These are phyloP conservation scores for Silurus aristotelis DNA, from an alignment of 2,797 vertebrate species.

Conservation along the genomic window DNA sequence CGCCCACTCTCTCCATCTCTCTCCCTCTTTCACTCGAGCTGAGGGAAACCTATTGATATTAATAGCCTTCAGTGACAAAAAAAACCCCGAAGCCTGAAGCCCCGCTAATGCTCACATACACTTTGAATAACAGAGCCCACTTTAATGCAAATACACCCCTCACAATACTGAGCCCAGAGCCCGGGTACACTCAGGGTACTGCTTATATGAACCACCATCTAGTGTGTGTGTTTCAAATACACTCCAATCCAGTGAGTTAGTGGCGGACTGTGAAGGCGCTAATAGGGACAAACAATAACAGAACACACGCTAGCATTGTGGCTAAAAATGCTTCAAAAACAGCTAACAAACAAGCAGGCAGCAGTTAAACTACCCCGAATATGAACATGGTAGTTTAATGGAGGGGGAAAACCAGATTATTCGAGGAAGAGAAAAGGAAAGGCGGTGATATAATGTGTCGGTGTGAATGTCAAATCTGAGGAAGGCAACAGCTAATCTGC, in stretches of 20 bases:
- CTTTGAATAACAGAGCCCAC: constrained; percentile 1
- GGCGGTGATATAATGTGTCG: not conserved
- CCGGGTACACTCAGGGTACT: not conserved
- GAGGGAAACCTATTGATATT: constrained; percentile 34
- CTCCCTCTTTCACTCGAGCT: not conserved
- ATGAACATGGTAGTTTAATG: not conserved
- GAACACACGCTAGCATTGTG: constrained; percentile 19
- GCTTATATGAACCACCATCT: not conserved
- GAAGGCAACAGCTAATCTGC: not conserved
- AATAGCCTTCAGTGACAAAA: constrained; percentile 16
- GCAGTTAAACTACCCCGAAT: not conserved
- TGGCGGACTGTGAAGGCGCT: not conserved
- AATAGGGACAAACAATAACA: constrained; percentile 17
- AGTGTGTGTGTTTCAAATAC: not conserved
- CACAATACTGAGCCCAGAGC: not conserved
- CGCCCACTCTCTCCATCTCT: not conserved
- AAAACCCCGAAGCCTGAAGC: too few species aligned
- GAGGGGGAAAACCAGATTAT: not conserved
- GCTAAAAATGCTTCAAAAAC: constrained; percentile 18
- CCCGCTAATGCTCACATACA: constrained; percentile 20
- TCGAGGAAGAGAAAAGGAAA: not conserved
- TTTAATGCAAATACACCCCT: constrained; percentile 18
- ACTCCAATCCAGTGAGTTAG: not conserved
- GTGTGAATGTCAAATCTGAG: constrained; percentile 22
- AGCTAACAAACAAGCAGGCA: not conserved